Evolutionary conservation across 2,888 invertebrate species (phyloP).

Genomic region (Hymenopus coronatus): DNA sequence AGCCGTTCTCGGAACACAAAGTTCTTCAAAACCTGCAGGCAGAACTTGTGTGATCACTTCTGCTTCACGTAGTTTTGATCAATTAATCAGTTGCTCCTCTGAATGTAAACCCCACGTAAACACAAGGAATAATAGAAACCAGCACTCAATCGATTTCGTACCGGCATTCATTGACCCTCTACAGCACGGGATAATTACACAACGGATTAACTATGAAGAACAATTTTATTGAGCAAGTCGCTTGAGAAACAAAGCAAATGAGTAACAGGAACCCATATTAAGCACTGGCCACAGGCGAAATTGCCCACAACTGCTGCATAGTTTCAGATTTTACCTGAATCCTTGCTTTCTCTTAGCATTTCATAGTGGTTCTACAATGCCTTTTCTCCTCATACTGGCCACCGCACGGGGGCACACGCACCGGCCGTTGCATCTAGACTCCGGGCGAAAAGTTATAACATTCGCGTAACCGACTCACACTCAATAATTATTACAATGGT

Average conservation of each 20-base stretch:
- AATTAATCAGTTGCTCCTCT: neutral
- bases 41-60: neutral
- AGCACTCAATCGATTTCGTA: neutral
- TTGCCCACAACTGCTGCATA: too few relatives aligned
- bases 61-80: neutral
- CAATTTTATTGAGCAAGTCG: neutral
- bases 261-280: neutral
- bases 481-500: too few relatives aligned
- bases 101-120: neutral
- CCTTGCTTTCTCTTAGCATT: too few relatives aligned
- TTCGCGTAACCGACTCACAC: too few relatives aligned
- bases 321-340: too few relatives aligned
- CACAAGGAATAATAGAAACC: neutral
- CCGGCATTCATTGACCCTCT: neutral
- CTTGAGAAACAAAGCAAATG: neutral
- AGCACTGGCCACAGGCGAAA: neutral
- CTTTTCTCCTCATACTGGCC: too few relatives aligned
- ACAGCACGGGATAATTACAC: neutral
- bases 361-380: too few relatives aligned
- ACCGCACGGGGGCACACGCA: too few relatives aligned
- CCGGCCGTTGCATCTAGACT: too few relatives aligned
- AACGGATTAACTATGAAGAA: neutral
- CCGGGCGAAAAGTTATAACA: too few relatives aligned
- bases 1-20: neutral
- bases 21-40: neutral